phyloP scores from a whole-genome alignment of 1,140 invertebrate species.

The Nasonia giraulti region DNA sequence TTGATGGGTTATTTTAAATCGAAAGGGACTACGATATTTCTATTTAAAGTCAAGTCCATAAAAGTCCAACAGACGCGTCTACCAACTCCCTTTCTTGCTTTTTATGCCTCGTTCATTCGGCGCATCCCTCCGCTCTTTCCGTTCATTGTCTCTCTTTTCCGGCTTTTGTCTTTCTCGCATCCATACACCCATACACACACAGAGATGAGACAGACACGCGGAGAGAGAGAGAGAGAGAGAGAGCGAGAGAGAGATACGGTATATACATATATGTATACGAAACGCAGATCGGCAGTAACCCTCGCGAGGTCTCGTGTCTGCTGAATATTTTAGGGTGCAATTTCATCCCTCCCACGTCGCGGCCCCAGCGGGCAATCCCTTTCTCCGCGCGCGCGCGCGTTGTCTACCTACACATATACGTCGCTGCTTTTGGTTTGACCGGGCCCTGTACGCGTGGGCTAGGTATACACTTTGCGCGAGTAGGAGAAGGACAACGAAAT shows the following conservation, averaged over 20 bases:
- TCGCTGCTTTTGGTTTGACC: constrained; percentile 22
- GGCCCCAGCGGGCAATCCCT: constrained; percentile 33
- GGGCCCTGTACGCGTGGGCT: background rate
- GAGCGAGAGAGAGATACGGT: too few species aligned
- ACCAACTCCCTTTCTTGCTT: background rate
- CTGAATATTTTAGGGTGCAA: constrained; percentile 66
- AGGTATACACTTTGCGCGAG: constrained; percentile 37
- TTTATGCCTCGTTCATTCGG: background rate
- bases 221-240: too few species aligned
- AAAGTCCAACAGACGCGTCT: too few species aligned
- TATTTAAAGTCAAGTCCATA: too few species aligned
- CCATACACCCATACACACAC: too few species aligned
- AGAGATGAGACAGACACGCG: background rate
- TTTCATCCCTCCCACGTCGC: constrained; percentile 54
- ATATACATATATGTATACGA: background rate
- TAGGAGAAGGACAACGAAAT: constrained; percentile 56
- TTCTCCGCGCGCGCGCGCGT: background rate
- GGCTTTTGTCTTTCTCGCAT: constrained; percentile 33
- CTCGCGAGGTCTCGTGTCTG: constrained; percentile 53
- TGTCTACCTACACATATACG: background rate
- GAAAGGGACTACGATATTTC: too few species aligned
- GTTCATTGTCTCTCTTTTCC: constrained; percentile 16
- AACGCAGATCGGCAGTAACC: constrained; percentile 40
- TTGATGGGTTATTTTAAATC: too few species aligned
- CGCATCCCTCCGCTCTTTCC: constrained; percentile 10